Evolutionary conservation across 2,113 vertebrate species (phyloP), one percentile per base, ranked within the genome.

Genomic region (Anser cygnoides): DNA sequence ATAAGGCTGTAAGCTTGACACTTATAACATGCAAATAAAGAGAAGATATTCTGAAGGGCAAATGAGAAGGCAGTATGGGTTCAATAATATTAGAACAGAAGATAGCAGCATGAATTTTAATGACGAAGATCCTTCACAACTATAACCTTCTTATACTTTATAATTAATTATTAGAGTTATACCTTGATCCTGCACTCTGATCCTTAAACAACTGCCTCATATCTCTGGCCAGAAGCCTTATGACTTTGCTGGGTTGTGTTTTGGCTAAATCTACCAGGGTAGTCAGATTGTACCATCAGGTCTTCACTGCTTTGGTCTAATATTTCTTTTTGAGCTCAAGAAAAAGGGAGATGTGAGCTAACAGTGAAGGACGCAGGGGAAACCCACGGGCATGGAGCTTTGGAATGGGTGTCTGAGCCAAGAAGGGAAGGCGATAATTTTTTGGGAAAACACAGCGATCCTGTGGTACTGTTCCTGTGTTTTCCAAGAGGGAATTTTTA

Each of bases 151-250:
- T 89, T 95, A 93, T 86, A 83, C 87, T 95, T 96, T 49, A 68
- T 95, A 96, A 96, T 97, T 96, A 96, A 96, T 97, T 96, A 70
- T 83, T 73, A 44, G 91, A 92, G 57, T 95, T 84, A 76, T 81
- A 79, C 62, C 75, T 89, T 73, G 81, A 83, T 92, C 71, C 74
- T 87, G n/a, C 74, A 80, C 84, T 89, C 80, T 76, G 66, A 76
- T 76, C 41, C n/a, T 94, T 72, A 70, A 81, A 93, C 66, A 91
- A 39, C 44, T 91, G 84, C 41, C 46, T 77, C 43, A 17, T 12
- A n/a, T 10, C 25, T 59, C 59, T 85, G 71, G 37, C 77, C 71
- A 50, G 84, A 91, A 91, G 54, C 58, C 41, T 87, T 50, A 41
- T 89, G 66, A 52, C 49, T 67, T 76, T 58, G 25, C 17, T 21